A percentile compares a stretch with the other conserved stretches of the same genome.
Evolutionary conservation across 2,888 invertebrate species (phyloP).

Genomic region (Steinernema hermaphroditum): DNA sequence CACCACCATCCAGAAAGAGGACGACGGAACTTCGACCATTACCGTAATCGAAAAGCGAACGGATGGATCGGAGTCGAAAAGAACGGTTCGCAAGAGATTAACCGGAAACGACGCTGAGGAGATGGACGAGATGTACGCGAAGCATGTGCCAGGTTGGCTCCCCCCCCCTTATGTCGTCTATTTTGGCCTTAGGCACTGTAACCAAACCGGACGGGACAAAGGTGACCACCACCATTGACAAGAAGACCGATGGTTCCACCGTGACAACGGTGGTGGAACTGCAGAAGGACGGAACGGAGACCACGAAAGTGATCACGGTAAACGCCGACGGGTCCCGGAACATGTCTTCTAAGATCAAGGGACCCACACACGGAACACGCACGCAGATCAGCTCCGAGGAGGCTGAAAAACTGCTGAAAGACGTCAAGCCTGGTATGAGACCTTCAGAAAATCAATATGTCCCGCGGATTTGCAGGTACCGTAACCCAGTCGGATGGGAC

Average conservation of each 20-base stretch:
- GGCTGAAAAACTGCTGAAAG: neutral
- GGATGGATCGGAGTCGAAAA: neutral
- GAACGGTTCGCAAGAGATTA: neutral
- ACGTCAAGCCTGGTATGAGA: neutral
- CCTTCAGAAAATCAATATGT: too few species aligned
- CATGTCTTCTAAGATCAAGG: constrained; percentile 3
- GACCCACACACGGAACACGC: neutral
- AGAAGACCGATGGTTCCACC: neutral
- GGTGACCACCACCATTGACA: neutral
- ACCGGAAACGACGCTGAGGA: neutral
- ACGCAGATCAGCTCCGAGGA: neutral
- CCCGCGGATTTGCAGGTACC: neutral
- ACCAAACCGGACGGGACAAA: neutral
- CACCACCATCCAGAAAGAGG: neutral
- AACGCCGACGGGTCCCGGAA: neutral
- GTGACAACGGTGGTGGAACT: neutral
- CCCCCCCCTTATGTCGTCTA: too few species aligned
- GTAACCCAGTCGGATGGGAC: neutral
- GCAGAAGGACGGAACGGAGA: neutral
- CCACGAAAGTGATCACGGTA: neutral
- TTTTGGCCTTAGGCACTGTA: neutral
- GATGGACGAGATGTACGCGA: constrained; percentile 1
- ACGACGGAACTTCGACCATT: too few species aligned
- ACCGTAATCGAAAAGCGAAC: too few species aligned
- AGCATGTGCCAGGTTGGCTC: neutral